Evolutionary conservation across 2,797 vertebrate genomes (phyloP), one percentile per base, ranked within the genome.

Genomic region (Tauraco hartlaubi): DNA sequence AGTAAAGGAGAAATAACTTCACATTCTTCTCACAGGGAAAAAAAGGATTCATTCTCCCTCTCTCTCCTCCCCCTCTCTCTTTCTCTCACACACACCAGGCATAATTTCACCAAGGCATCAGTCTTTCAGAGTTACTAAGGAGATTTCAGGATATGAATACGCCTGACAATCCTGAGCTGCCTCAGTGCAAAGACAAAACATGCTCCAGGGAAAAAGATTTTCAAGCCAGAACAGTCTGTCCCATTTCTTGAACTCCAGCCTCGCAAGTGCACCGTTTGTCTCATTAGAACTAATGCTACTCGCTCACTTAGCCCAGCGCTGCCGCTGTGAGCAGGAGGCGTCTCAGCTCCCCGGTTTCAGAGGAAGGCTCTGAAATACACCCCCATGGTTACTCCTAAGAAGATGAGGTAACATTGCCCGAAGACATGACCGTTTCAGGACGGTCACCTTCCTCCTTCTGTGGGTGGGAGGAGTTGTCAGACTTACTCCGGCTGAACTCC

Each of bases 401-500:
- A 44, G 98, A 99, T 25, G 98, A 99, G 84, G 98, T 99, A 95
- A 99, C 95, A 19, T 99, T 98, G 87, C 99, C 99, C 1, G 99
- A 99, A 80, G 99, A 99, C 96, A 98, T 98, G 33, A 98, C 98
- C 7, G 98, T 99, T 96, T 99, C 99, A 1, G 99, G 99, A 23
- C 96, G 98, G 69, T 99, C 98, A 44, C 98, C 99, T 61, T 99
- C 99, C 31, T 99, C 99, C 94, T 99, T 99, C 98, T 99, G 99
- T 16, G 99, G 99, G 86, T 99, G 99, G 37, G 99, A 99, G 12
- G 99, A 99, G 98, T 99, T 99, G 97, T 99, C 99, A 0, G 99
- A 99, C 91, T 99, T 99, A 98, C 99, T 99, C 94, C 99, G 98
- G 97, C 99, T 99, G 97, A 99, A 99, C 95, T 99, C 99, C 35